Base-by-base conservation (phyloP, 2,888 invertebrate species). In the Eugnorisma glareosa region DNA sequence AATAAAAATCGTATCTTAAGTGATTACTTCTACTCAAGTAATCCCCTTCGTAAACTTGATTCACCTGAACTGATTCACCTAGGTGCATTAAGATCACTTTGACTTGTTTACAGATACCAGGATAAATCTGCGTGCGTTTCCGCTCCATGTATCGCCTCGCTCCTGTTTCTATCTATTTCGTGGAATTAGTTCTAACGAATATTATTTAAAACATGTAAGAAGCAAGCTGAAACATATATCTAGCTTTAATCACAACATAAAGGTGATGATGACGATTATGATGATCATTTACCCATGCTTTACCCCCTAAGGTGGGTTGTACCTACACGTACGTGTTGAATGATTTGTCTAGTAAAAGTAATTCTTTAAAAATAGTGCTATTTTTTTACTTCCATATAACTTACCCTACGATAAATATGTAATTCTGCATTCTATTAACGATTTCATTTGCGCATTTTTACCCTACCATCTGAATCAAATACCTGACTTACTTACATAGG, bases 201-300 rank as follows among this genome's bases (percentile, higher is more conserved):
- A 75, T 24, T 6, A 35, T 43, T n/a, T 31, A 10, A n/a, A 54
- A 40, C 6, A 35, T 37, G 3, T n/a, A n/a, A 24, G 8, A 67
- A 67, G 21, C 51, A 67, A 72, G 67, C 54, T 3, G 11, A n/a
- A 24, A 21, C 79, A 78, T 67, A 1, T 28, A 24, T 70, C 48
- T 77, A 77, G 77, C 13, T 64, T 68, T 13, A 18, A 43, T 37
- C 43, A 64, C 35, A 54, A 77, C 31, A 10, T 28, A 71, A 59
- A 37, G 2, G 54, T 28, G 31, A 67, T 57, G 51, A 67, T 59
- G 51, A 77, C n/a, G n/a, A n/a, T n/a, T n/a, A n/a, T 31, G 18
- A 61, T 71, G 64, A 63, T 24, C 15, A 15, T 3, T 18, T 48
- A 35, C 63, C 54, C 77, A 77, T 77, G 78, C 77, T 51, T 37